These are phyloP conservation scores for Eleutherodactylus coqui DNA, from an alignment of 2,797 vertebrate genomes.

Conservation along the genomic window DNA sequence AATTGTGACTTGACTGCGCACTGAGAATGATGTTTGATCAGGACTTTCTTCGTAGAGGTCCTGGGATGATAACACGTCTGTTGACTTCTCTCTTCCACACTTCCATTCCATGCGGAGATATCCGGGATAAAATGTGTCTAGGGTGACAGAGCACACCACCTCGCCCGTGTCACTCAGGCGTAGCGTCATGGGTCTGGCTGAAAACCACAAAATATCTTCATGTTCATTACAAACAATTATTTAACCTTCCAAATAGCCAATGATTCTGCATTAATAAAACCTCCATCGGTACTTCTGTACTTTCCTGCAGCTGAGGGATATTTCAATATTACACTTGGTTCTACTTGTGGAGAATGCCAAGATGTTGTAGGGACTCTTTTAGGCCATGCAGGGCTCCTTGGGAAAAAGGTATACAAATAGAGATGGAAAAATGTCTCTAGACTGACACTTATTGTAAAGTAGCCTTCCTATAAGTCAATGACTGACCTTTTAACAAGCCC, in stretches of 20 bases:
- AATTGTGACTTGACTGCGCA: not conserved
- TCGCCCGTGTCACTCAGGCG: not conserved
- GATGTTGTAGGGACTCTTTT: too few species aligned
- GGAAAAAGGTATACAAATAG: too few species aligned
- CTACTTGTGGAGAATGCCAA: too few species aligned
- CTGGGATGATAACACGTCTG: not conserved
- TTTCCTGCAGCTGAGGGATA: not conserved
- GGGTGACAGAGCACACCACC: not conserved
- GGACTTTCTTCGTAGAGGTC: not conserved
- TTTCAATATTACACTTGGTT: too few species aligned
- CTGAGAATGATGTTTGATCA: not conserved
- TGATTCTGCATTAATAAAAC: not conserved
- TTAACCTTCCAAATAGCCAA: not conserved
- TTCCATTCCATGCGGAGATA: conserved; percentile 10
- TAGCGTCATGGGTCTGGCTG: not conserved
- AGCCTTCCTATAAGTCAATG: too few species aligned
- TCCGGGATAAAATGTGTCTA: conserved; percentile 20
- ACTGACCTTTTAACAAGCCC: too few species aligned
- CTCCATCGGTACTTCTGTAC: not conserved
- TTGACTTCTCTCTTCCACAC: not conserved
- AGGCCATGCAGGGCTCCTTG: too few species aligned
- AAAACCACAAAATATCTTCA: not conserved
- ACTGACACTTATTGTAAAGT: too few species aligned
- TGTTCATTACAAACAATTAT: not conserved
- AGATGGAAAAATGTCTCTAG: too few species aligned